Percentiles rank a stretch among this genome's conserved stretches.
Evolutionary conservation across 2,888 invertebrate species (phyloP).

Genomic region (Mayetiola destructor): DNA sequence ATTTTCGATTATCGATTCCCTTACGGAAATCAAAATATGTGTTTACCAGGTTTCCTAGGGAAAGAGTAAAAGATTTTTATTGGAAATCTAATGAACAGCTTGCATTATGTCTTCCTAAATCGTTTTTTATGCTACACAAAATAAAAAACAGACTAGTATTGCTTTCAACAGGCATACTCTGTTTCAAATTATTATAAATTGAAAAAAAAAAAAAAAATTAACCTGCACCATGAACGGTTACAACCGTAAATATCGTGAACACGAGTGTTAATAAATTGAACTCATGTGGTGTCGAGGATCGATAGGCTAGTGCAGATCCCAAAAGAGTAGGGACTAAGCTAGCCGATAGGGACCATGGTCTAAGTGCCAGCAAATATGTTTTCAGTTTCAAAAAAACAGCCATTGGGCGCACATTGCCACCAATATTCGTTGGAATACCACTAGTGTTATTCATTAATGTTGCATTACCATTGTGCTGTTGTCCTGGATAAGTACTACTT

Average conservation of each 20-base stretch:
- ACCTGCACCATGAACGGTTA: constrained; percentile 92
- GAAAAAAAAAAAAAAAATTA: too few species aligned
- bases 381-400: constrained; percentile 65
- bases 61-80: too few species aligned
- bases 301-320: constrained; percentile 79
- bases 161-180: too few species aligned
- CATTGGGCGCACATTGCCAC: constrained; percentile 10
- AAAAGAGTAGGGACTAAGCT: constrained; percentile 81
- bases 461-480: neutral
- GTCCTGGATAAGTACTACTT: too few species aligned
- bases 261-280: constrained; percentile 69
- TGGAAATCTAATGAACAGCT: too few species aligned
- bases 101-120: too few species aligned
- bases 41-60: constrained; percentile 89
- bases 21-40: constrained; percentile 91
- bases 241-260: constrained; percentile 69
- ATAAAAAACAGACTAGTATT: too few species aligned
- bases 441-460: neutral
- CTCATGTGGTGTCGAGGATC: constrained; percentile 55
- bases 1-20: constrained; percentile 84
- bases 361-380: constrained; percentile 72
- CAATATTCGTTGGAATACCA: neutral
- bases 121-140: too few species aligned
- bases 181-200: too few species aligned
- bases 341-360: constrained; percentile 89